phyloP scores from a whole-genome alignment of 1,140 invertebrate species.

The Patella vulgata region DNA sequence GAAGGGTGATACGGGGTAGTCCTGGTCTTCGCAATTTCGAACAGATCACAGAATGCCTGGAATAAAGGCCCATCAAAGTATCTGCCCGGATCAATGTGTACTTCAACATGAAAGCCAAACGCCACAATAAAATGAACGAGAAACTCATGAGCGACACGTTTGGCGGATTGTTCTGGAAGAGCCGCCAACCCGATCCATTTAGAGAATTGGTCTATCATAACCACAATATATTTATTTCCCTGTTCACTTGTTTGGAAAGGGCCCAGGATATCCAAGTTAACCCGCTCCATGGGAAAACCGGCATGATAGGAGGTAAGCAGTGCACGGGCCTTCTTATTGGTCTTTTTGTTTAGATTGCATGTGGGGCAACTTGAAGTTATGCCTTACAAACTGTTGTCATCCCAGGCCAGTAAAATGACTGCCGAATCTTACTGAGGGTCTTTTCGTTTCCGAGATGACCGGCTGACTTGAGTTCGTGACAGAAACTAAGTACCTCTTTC shows the following conservation, averaged over 20 bases:
- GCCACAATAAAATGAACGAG: conserved; percentile 52
- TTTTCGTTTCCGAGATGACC: neutral
- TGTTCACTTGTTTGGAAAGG: conserved; percentile 27
- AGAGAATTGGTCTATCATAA: conserved; percentile 45
- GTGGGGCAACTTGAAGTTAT: neutral
- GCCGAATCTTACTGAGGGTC: neutral
- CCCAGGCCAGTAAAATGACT: neutral
- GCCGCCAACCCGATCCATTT: conserved; percentile 39
- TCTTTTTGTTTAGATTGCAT: neutral
- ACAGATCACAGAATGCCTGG: no score
- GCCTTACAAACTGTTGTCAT: neutral
- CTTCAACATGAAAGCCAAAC: conserved; percentile 57
- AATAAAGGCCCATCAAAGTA: conserved; percentile 32
- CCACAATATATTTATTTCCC: conserved; percentile 48
- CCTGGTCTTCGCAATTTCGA: no score
- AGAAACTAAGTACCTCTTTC: no score
- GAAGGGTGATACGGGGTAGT: no score
- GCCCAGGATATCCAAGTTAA: conserved; percentile 37
- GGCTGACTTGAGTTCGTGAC: neutral
- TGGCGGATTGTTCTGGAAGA: conserved; percentile 41
- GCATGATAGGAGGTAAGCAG: neutral
- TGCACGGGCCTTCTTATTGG: neutral
- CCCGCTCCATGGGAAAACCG: conserved; percentile 21
- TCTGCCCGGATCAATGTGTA: conserved; percentile 59
- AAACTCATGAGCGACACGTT: conserved; percentile 53